Conservation (phyloP, 2,113 vertebrate genomes). For the Monarcha castaneiventris region DNA sequence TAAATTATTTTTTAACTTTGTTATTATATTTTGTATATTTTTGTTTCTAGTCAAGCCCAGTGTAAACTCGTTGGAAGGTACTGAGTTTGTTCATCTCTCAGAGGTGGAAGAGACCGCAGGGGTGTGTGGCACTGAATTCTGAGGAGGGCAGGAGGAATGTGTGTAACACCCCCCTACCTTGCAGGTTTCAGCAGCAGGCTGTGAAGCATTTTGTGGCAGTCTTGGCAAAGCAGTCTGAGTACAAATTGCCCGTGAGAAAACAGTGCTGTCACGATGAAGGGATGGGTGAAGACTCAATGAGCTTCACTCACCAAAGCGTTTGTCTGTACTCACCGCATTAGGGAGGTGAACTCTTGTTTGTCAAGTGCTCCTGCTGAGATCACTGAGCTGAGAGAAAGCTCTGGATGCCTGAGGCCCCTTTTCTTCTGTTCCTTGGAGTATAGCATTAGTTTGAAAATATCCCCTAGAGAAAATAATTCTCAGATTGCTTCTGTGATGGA, state of each 20-base stretch:
- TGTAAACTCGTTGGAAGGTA: neutral
- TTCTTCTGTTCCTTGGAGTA: neutral
- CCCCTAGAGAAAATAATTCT: neutral
- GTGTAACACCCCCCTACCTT: too few relatives aligned
- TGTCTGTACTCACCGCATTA: neutral
- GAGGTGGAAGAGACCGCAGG: neutral
- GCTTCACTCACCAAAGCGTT: neutral
- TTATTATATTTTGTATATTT: neutral
- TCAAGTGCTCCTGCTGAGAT: neutral
- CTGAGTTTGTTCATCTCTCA: neutral
- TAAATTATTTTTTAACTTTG: neutral
- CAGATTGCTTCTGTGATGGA: neutral
- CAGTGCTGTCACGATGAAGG: neutral
- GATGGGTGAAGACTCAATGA: neutral
- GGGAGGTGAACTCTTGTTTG: neutral
- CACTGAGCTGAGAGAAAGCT: neutral
- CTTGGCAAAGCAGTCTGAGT: neutral
- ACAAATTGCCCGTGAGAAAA: neutral
- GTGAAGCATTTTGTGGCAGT: neutral
- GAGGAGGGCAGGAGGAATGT: neutral
- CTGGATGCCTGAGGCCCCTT: neutral
- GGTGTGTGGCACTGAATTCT: accelerated
- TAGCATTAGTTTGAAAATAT: neutral
- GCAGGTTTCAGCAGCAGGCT: neutral
- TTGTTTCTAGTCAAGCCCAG: neutral